Evolutionary conservation across 1,140 invertebrate genomes (phyloP).

Genomic region (Amyelois transitella): DNA sequence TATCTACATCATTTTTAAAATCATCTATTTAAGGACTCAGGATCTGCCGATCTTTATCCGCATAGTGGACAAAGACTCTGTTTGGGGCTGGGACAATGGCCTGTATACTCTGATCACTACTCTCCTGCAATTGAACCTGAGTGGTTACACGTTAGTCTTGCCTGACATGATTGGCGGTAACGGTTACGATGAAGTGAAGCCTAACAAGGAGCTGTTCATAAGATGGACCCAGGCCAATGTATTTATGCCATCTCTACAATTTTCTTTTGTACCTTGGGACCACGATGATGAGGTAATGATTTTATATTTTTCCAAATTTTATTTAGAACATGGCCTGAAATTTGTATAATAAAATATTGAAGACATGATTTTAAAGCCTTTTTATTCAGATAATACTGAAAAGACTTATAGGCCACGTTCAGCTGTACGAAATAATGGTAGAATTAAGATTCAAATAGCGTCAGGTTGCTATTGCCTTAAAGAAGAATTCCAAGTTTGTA

Average conservation of each 20-base stretch:
- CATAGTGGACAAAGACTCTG: constrained; percentile 90
- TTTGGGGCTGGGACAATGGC: constrained; percentile 87
- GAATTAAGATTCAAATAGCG: no score
- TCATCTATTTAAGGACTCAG: constrained; percentile 79
- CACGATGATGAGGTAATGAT: constrained; percentile 79
- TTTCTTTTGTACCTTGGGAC: constrained; percentile 91
- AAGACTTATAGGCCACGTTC: no score
- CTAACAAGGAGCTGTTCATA: constrained; percentile 86
- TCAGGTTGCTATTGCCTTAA: no score
- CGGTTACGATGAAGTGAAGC: constrained; percentile 80
- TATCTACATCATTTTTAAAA: no score
- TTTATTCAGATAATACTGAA: no score
- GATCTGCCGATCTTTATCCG: constrained; percentile 85
- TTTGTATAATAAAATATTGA: no score
- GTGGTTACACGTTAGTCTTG: constrained; percentile 89
- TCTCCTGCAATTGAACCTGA: constrained; percentile 85
- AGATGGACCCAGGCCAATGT: constrained; percentile 91
- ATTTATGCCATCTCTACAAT: constrained; percentile 91
- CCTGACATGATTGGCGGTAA: constrained; percentile 96
- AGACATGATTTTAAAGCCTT: no score
- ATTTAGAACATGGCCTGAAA: no score
- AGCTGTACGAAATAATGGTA: no score
- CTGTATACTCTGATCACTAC: constrained; percentile 86
- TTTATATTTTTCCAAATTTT: not conserved
- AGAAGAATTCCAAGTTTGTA: no score